Evolutionary conservation across 1,140 invertebrate genomes (phyloP), one percentile per base, ranked within the genome.

Genomic region (Megalopta genalis): DNA sequence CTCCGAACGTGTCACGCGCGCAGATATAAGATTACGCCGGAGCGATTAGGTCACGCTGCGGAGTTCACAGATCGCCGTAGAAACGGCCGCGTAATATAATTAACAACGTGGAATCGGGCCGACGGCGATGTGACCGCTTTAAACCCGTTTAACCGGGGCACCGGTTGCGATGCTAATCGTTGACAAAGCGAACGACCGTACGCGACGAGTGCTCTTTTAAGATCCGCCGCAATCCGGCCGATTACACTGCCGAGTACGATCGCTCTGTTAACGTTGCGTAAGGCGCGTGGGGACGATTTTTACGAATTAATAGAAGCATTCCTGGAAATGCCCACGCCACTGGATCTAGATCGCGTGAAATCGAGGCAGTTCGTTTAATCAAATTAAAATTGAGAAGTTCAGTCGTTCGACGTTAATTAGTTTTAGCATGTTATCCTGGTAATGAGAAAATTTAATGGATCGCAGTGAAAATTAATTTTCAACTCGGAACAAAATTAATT

Each of bases 31-130:
- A 64, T 64, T 64, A 64, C 21, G 0, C 14, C 14, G 25, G 23
- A 37, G 25, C 23, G 23, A 7, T 8, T 1, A 37, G 57, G 10
- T n/a, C 49, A 52, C 32, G 37, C 21, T 42, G 60, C 8, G 37
- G 21, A n/a, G 63, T 78, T 64, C n/a, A 64, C 63, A 6, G 4
- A 25, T 14, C n/a, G 25, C 14, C 9, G 21, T 25, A 18, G 68
- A 42, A 27, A 77, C 46, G 27, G 21, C 46, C 7, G 32, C 12
- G 18, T 72, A 78, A 78, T 57, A 52, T 27, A 46, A 52, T 78
- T 78, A 64, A 71, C 46, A 2, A 4, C 10, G 32, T 27, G 59
- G 54, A 71, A 78, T 78, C 68, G 42, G 60, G 32, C 1, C 32
- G 27, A 42, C 39, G 46, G 23, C 49, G n/a, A 72, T 72, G 68